Evolutionary conservation across 2,113 vertebrate genomes (phyloP), one percentile per base, ranked within the genome.

Genomic region (Otis tarda): DNA sequence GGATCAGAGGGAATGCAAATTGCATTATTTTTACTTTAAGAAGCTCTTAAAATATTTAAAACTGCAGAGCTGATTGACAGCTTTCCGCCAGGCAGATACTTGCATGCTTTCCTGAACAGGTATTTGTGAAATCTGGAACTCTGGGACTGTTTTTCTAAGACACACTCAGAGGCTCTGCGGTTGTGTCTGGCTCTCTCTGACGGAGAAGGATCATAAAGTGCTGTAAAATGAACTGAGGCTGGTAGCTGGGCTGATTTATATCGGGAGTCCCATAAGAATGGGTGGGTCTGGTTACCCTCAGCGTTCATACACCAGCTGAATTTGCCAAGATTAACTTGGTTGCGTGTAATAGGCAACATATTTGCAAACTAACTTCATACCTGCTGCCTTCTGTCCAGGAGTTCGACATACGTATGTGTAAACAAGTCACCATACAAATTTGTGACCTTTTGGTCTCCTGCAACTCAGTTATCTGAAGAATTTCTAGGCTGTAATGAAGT

Each of bases 81-180:
- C 89, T 91, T 91, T 95, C 70, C 0, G 2, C 91, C 61, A 92
- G 78, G 55, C 65, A 47, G 53, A 43, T 39, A 50, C 55, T 89
- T 68, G 61, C 74, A 82, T 60, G 53, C 67, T 83, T 93, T 95
- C 70, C 70, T 74, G 67, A 79, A 30, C 80, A 92, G 86, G 55
- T 95, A 92, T 89, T 94, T 89, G 43, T 87, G 70, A 95, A 89
- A 95, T 85, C 67, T 93, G 81, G 78, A 87, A 37, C 30, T 2
- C 4, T 6, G 73, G 41, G 37, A 8, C n/a, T 87, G 23, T 67
- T 86, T 93, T 56, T 28, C 50, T 55, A 50, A 87, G 65, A 33
- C 31, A 28, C 28, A 5, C 43, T 92, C 43, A 5, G 15, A 39
- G 39, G 55, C 61, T 89, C 23, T 47, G 91, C 4, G 2, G 16